Evolutionary conservation across 1,140 invertebrate genomes (phyloP).

Genomic region (Geopemphigus sp.): DNA sequence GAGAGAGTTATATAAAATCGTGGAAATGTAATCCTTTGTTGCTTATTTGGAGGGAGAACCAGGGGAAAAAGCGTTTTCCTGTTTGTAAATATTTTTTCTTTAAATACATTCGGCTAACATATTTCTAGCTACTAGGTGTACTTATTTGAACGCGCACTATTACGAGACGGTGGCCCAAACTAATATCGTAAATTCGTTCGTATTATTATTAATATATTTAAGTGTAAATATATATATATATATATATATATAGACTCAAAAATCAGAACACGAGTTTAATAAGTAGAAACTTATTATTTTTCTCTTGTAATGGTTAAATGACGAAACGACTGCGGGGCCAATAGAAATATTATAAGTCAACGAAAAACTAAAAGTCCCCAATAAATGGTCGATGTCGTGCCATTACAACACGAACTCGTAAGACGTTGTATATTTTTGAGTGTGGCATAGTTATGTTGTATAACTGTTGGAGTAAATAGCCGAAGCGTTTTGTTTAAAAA

Average conservation of each 20-base stretch:
- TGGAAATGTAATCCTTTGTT: background rate
- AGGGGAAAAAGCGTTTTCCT: slow-evolving; percentile 27
- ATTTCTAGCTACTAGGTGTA: slow-evolving; percentile 5
- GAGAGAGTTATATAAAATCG: slow-evolving; percentile 10
- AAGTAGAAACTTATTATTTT: slow-evolving; percentile 5
- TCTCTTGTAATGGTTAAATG: background rate
- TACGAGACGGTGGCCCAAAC: background rate
- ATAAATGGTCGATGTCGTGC: no score
- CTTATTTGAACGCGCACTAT: slow-evolving; percentile 1
- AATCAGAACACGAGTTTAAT: background rate
- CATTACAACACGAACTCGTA: no score
- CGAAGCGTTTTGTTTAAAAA: no score
- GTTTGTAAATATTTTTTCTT: slow-evolving; percentile 14
- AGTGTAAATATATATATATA: no score
- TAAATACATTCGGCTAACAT: background rate
- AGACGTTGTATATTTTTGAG: no score
- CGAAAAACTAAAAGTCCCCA: no score
- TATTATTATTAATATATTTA: no score
- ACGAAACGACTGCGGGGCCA: background rate
- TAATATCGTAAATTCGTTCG: background rate
- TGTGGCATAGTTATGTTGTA: no score
- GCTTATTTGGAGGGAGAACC: background rate
- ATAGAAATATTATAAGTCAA: background rate
- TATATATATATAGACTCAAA: background rate
- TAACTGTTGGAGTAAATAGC: no score